phyloP scores from a whole-genome alignment of 2,888 invertebrate genomes.

The Ptychoptera contaminata region DNA sequence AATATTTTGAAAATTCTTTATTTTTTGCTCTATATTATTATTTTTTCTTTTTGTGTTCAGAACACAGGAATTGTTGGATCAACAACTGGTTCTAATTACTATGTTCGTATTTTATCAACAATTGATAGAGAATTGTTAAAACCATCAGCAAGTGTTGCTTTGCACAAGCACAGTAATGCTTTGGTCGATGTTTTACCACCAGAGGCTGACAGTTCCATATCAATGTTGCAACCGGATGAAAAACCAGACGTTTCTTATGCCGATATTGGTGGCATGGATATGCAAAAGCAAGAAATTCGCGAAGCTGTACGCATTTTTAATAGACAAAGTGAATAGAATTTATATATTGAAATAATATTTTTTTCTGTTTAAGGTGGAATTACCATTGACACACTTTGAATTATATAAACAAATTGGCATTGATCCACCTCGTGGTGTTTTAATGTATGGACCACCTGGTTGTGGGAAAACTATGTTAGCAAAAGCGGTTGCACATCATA shows the following conservation, averaged over 20 bases:
- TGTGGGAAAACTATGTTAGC: conserved; percentile 99
- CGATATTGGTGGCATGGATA: conserved; percentile 99
- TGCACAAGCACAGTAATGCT: conserved; percentile 99
- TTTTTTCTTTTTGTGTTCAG: neutral
- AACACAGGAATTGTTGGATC: conserved; percentile 99
- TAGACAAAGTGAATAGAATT: too few species aligned
- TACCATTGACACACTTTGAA: conserved; percentile 96
- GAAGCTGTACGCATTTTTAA: conserved; percentile 69
- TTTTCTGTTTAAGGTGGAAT: conserved; percentile 55
- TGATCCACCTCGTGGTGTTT: conserved; percentile 93
- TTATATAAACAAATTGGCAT: conserved; percentile 97
- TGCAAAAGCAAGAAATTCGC: conserved; percentile 98
- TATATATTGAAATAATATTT: too few species aligned
- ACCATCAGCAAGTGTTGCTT: conserved; percentile 94
- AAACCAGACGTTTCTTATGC: conserved; percentile 95
- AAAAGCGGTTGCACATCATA: conserved; percentile 96
- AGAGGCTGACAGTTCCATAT: conserved; percentile 97
- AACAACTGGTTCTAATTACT: conserved; percentile 98
- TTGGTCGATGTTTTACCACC: conserved; percentile 97
- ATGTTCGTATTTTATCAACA: conserved; percentile 94
- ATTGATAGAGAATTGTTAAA: conserved; percentile 94
- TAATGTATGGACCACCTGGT: conserved; percentile 99
- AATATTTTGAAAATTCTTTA: neutral
- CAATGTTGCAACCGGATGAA: conserved; percentile 94
- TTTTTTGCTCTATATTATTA: neutral